These are phyloP conservation scores for Drosophila setosimentum DNA, from an alignment of 2,888 invertebrate species.

Conservation along the genomic window DNA sequence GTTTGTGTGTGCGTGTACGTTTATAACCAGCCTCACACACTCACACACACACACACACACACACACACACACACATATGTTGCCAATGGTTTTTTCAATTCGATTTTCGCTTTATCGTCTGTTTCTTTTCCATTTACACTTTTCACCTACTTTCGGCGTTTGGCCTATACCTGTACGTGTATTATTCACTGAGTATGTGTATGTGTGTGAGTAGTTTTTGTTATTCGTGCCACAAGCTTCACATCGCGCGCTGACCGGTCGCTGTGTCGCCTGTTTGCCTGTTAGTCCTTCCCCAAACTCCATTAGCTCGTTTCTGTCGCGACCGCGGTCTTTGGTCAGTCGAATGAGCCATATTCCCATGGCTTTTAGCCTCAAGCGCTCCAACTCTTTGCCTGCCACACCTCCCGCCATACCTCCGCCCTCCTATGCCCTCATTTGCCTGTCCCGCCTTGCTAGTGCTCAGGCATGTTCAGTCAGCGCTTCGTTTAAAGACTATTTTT, in stretches of 20 bases:
- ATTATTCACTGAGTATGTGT: background rate
- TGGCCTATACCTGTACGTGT: slow-evolving; percentile 28
- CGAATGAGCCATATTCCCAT: slow-evolving; percentile 41
- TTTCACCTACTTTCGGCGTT: slow-evolving; percentile 75
- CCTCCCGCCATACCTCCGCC: background rate
- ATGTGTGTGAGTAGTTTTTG: slow-evolving; percentile 30
- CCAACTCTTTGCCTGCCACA: background rate
- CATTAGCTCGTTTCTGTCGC: slow-evolving; percentile 29
- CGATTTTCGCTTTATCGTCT: slow-evolving; percentile 64
- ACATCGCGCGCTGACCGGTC: slow-evolving; percentile 60
- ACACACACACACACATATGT: slow-evolving; percentile 1
- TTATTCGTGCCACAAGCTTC: slow-evolving; percentile 61
- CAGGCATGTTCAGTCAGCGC: slow-evolving; percentile 68
- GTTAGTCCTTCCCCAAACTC: slow-evolving; percentile 16
- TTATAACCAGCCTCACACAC: slow-evolving; percentile 33
- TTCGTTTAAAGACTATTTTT: slow-evolving; percentile 37
- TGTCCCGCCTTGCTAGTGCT: slow-evolving; percentile 35
- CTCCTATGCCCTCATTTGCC: slow-evolving; percentile 8
- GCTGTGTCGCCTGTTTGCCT: slow-evolving; percentile 60
- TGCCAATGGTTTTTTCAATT: slow-evolving; percentile 55
- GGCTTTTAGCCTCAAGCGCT: slow-evolving; percentile 35
- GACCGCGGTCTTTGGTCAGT: slow-evolving; percentile 60
- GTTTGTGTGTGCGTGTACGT: slow-evolving; percentile 10
- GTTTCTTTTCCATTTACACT: slow-evolving; percentile 62
- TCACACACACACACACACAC: slow-evolving; percentile 11